Evolutionary conservation across 2,888 invertebrate genomes (phyloP), one percentile per base, ranked within the genome.

Genomic region (Rhingia rostrata): DNA sequence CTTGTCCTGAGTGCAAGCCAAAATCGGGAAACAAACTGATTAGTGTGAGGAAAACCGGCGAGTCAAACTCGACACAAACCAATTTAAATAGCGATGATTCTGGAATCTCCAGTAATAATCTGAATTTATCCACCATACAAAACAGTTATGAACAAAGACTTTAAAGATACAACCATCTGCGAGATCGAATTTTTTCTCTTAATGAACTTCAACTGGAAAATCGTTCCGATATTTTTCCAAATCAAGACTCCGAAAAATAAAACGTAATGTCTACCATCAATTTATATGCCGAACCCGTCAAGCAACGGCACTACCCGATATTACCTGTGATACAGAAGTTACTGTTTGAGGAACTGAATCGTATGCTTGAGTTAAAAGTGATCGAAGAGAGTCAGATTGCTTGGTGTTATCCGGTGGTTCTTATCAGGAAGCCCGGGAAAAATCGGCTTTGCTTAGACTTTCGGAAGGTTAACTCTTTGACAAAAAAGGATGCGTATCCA

Each of bases 361-460:
- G 69, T 0, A 41, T 69, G 43, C 14, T 54, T 3, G 33, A 47
- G 2, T 35, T 69, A 41, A 56, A 43, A 1, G 33, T 67, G 4
- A 67, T 54, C 10, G 67, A 67, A 9, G 67, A 54, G 33, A 54
- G 43, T 0, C 72, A 81, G 4, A 89, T 90, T 41, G 73, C 87
- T 0, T 89, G 89, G 89, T 86, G 87, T 5, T 88, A 87, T 22
- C 22, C 22, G 22, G 22, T 22, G 1, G 43, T 43, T 10, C 43
- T 43, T 5, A 43, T 88, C 89, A 0, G 87, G 0, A 89, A 89
- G 58, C 73, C 84, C 5, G 87, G 87, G 0, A 87, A 86, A 14
- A 86, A 86, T 33, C 54, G 88, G 0, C 87, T 88, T 10, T 88
- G 88, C 41, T 78, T 89, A 0, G 88, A 89, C 45, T 88, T 86